Base-by-base conservation (phyloP, 2,113 vertebrate species). In the Stercorarius parasiticus region DNA sequence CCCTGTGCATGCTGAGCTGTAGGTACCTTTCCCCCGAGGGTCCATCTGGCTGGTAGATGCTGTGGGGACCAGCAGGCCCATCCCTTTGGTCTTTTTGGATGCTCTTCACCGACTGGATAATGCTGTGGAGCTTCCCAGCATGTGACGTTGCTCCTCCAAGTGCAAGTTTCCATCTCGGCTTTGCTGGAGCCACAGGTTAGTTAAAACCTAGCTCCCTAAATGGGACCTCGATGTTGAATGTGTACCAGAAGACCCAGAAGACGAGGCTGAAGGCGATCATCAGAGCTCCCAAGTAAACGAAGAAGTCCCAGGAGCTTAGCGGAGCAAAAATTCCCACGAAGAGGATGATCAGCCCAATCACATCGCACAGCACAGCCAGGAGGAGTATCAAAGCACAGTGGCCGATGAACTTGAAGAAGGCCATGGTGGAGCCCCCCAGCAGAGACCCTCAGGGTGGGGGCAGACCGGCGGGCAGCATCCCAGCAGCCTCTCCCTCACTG, bases 191-290 rank as follows among this genome's bases (percentile, higher is more conserved):
- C 0, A 1, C 0, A 0, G 40, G 2, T 77, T 49, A 71, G 55
- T 86, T 22, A 80, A 42, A 97, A 65, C 92, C 90, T 20, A 98
- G 97, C 65, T 99, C 98, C n/a, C 98, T 92, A 14, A 97, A 96
- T 1, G 98, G 89, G 25, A 98, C 88, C 5, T 97, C 97, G 6
- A 99, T 95, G 90, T 98, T 98, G 86, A 98, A 94, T 40, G 98
- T 47, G 96, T 99, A 99, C 99, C 99, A 99, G 76, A 98, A 97
- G 11, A 98, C 86, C 99, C 99, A 99, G 90, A 98, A 98, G 20
- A 99, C 2, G 10, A 99, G 96, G 91, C 99, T 99, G 83, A 98
- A 50, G 77, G 98, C 98, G 4, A 99, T 97, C 52, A 99, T 84
- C 94, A 99, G 52, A 3, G 99, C 95, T 2, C 99, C 99, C 0